Base-by-base conservation (phyloP, 2,797 vertebrate species). In the Botia kubotai region DNA sequence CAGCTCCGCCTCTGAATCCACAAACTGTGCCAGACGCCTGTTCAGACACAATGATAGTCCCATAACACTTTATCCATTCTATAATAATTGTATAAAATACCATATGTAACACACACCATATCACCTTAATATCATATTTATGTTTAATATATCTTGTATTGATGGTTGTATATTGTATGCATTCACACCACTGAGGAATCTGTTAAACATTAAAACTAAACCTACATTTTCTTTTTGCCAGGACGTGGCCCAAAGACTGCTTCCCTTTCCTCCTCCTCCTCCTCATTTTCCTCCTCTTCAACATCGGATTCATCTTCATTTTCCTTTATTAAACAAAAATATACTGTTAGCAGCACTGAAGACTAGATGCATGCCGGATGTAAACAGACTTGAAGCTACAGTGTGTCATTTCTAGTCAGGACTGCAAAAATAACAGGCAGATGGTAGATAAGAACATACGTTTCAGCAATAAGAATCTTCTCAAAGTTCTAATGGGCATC, bases 1-100 rank as follows among this genome's bases (percentile, higher is more conserved):
- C 6, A 99, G 95, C 91, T 98, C 97, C 0, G 98, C 98, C 87
- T 99, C 97, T 0, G 97, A 95, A 10, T 99, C 97, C 92, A 99
- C 85, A 88, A 96, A 99, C 84, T 97, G 94, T 2, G 92, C 87
- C 83, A 98, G 14, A 13, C 86, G 94, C 84, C 97, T 99, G 60
- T 63, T 7, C 29, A 1, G 2, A 46, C 43, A 63, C 60, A 63
- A 63, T 14, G 0, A 26, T 5, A 62, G 13, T 0, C 13, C 29
- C 4, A 16, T 29, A 29, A 29, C 43, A 46, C 43, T 46, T 43
- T 8, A 43, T 43, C 8, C 1, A 46, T 46, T 2, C 10, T 11
- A 46, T 46, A 46, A 11, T 46, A 46, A 3, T 33, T 33, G 33
- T 33, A 33, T 33, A 12, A 2, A 60, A 12, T 14, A 60, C 14